Base-by-base conservation (phyloP, 2,113 vertebrate species). In the Tetrax tetrax region DNA sequence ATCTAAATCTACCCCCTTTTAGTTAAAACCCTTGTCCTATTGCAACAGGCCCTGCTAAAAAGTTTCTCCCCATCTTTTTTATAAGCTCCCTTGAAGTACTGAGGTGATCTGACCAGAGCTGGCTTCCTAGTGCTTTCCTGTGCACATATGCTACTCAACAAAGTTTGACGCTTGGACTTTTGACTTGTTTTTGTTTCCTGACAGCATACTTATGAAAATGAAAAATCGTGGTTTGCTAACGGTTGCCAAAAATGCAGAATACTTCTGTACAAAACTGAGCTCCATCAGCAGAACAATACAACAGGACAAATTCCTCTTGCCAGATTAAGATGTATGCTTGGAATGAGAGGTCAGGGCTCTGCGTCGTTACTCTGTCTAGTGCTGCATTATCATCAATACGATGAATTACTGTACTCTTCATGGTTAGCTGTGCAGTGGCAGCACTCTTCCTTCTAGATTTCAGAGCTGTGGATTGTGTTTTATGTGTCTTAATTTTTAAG, bases 161-260 rank as follows among this genome's bases (percentile, higher is more conserved):
- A 59, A 61, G 38, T 45, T 81, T 88, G 90, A 45, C 54, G 7
- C 59, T 87, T 9, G 31, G 69, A 56, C 64, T 94, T 80, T 56
- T 77, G 70, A 56, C 77, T 96, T 64, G 31, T 45, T 91, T 83
- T 83, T 86, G n/a, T 56, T 96, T 92, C 87, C 82, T 92, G 85
- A 86, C 65, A 84, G 79, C 77, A 20, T 71, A 51, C 41, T 93
- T 82, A 80, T 0, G 47, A 71, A 86, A 85, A 87, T 66, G 90
- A 88, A 88, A 94, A 88, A 83, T 89, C 83, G 33, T 66, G 41
- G 7, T 31, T 74, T 80, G 47, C 71, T 89, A 23, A 47, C 0
- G 0, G 41, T 65, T 96, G 93, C 86, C 92, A 96, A 92, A 84
- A 95, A 48, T 24, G 53, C 5, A 2, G 80, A 51, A 54, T 91